Percentiles rank a stretch among this genome's conserved stretches.
phyloP scores from a whole-genome alignment of 2,888 invertebrate genomes.

The Psococerastis gibbosa region DNA sequence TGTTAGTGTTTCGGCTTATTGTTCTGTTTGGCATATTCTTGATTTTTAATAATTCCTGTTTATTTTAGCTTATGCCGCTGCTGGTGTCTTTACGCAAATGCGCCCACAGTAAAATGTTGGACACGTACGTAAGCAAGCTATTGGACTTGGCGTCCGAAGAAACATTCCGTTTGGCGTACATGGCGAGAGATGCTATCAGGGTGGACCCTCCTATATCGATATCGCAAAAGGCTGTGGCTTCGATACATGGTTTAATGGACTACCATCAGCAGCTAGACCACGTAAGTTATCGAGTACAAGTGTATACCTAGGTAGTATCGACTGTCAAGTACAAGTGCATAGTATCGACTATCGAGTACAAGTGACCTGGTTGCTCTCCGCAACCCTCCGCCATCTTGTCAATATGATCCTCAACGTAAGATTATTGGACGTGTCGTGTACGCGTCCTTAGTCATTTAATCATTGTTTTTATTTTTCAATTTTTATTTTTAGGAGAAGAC shows the following conservation, averaged over 20 bases:
- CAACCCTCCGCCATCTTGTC: too few relatives aligned
- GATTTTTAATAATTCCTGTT: neutral
- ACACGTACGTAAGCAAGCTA: neutral
- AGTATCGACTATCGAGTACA: too few relatives aligned
- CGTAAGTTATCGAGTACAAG: neutral
- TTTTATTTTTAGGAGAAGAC: neutral
- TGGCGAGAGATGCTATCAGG: neutral
- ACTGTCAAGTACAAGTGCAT: too few relatives aligned
- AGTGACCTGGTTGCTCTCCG: too few relatives aligned
- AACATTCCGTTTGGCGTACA: neutral
- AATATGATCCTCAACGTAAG: too few relatives aligned
- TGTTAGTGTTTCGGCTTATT: too few relatives aligned
- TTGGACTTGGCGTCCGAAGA: neutral
- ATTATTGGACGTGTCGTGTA: too few relatives aligned
- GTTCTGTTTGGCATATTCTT: too few relatives aligned
- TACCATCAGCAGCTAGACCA: neutral
- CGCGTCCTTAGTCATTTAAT: too few relatives aligned
- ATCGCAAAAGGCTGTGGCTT: neutral
- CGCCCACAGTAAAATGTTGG: neutral
- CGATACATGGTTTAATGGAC: neutral
- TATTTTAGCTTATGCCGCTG: neutral
- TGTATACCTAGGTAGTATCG: too few relatives aligned
- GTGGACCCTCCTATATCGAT: neutral
- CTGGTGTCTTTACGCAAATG: neutral
- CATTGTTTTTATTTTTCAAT: too few relatives aligned